Evolutionary conservation across 1,140 invertebrate species (phyloP).

Genomic region (Leptinotarsa texana): DNA sequence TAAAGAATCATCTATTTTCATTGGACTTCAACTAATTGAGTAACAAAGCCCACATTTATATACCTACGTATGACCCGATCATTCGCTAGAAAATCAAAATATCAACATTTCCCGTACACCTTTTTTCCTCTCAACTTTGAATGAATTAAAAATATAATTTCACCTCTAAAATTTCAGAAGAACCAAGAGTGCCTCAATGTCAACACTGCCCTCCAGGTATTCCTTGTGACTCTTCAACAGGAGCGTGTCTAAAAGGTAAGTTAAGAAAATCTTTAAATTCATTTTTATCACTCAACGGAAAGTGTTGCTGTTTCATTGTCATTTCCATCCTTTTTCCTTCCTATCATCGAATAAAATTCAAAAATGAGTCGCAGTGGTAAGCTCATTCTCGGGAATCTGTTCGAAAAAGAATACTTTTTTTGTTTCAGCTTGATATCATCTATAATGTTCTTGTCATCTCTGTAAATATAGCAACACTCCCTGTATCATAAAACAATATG

Average conservation of each 20-base stretch:
- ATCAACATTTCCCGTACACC: no score
- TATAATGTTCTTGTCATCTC: slow-evolving; percentile 45
- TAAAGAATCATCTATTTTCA: no score
- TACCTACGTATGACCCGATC: no score
- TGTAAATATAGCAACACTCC: slow-evolving; percentile 52
- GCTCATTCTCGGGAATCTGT: slow-evolving; percentile 6
- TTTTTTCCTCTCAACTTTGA: no score
- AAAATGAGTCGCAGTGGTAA: slow-evolving; percentile 13
- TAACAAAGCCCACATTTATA: no score
- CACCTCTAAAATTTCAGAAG: slow-evolving; percentile 29
- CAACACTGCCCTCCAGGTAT: slow-evolving; percentile 75
- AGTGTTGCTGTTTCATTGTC: slow-evolving; percentile 53
- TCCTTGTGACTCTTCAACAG: slow-evolving; percentile 73
- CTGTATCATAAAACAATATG: slow-evolving; percentile 3
- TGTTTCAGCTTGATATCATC: slow-evolving; percentile 46
- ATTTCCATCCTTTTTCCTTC: slow-evolving; percentile 31
- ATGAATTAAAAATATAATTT: background rate
- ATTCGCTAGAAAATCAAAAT: no score
- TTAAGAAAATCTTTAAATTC: slow-evolving; percentile 5
- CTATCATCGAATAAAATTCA: slow-evolving; percentile 29
- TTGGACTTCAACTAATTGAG: no score
- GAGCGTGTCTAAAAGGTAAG: slow-evolving; percentile 80
- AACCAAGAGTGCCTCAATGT: slow-evolving; percentile 59
- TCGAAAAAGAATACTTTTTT: slow-evolving; percentile 31
- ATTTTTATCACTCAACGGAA: slow-evolving; percentile 18